Conservation (phyloP, 2,797 vertebrate species). For the Bradypodion pumilum region DNA sequence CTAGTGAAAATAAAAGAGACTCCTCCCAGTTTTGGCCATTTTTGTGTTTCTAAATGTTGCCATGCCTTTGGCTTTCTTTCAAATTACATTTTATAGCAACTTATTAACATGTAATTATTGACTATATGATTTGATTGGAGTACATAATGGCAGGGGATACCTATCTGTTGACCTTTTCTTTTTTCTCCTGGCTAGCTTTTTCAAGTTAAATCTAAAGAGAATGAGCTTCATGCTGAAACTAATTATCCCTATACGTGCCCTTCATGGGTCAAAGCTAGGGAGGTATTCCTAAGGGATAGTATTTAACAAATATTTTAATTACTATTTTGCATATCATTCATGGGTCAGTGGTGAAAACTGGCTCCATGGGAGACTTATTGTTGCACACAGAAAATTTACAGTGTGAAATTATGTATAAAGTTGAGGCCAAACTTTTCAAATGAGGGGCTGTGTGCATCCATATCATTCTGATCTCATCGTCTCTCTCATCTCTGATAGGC, state of each 20-base stretch:
- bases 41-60: not conserved
- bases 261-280: slow-evolving; percentile 41
- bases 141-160: not conserved
- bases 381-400: slow-evolving; percentile 1
- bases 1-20: too few relatives aligned
- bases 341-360: slow-evolving; percentile 42
- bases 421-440: slow-evolving; percentile 29
- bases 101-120: not conserved
- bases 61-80: not conserved
- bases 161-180: not conserved
- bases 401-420: slow-evolving; percentile 32
- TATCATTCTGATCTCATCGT: not conserved
- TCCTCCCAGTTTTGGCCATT: not conserved
- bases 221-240: slow-evolving; percentile 11
- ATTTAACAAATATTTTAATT: slow-evolving; percentile 54
- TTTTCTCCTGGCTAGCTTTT: not conserved
- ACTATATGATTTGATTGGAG: not conserved
- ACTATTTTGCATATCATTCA: slow-evolving; percentile 45
- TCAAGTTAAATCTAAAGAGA: slow-evolving; percentile 19
- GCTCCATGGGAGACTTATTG: slow-evolving; percentile 25
- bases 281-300: slow-evolving; percentile 15
- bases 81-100: not conserved
- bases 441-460: slow-evolving; percentile 27
- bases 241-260: slow-evolving; percentile 40
- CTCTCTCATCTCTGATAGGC: slow-evolving; percentile 16